These are phyloP conservation scores for Cyprinodon brontotheroides DNA, from an alignment of 2,113 vertebrate genomes.

Conservation along the genomic window DNA sequence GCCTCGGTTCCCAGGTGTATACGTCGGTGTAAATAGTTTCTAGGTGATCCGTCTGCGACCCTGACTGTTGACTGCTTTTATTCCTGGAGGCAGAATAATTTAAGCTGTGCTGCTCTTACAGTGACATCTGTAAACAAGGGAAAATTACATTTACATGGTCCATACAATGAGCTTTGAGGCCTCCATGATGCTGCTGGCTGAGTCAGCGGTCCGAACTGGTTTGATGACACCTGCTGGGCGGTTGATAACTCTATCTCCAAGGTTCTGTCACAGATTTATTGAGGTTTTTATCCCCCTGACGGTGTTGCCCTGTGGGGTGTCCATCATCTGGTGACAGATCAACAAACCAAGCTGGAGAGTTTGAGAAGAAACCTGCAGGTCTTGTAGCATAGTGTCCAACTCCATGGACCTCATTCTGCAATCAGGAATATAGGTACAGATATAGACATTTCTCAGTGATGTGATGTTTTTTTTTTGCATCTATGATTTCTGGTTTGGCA, in stretches of 20 bases:
- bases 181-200: constrained; percentile 1
- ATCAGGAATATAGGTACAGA: not conserved
- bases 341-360: constrained; percentile 4
- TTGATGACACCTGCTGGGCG: constrained; percentile 22
- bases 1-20: not conserved
- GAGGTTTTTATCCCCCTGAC: not conserved
- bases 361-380: constrained; percentile 16
- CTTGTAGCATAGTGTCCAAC: not conserved
- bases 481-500: too few species aligned
- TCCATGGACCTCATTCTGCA: not conserved
- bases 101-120: constrained; percentile 5
- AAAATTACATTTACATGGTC: constrained; percentile 22
- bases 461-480: too few species aligned
- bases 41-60: not conserved
- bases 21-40: not conserved
- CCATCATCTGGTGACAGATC: not conserved
- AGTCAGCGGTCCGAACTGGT: constrained; percentile 38
- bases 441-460: too few species aligned
- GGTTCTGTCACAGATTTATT: constrained; percentile 28
- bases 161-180: constrained; percentile 15
- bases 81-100: not conserved
- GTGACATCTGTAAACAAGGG: constrained; percentile 15
- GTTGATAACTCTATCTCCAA: constrained; percentile 24
- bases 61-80: constrained; percentile 1
- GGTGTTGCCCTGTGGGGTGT: constrained; percentile 15